Evolutionary conservation across 2,113 vertebrate species (phyloP), one percentile per base, ranked within the genome.

Genomic region (Verasper variegatus): DNA sequence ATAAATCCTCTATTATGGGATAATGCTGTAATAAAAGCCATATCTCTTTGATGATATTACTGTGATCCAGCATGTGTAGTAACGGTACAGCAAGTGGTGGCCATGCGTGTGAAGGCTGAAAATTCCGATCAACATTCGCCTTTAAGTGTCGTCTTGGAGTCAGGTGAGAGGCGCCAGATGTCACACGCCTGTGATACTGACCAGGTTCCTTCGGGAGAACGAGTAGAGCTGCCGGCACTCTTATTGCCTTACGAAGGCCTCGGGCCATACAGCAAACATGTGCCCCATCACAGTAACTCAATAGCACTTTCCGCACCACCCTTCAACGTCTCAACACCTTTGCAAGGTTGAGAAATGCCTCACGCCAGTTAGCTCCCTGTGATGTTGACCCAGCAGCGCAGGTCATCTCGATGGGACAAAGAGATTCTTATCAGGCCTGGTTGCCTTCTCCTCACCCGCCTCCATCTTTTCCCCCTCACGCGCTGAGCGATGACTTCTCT

Each of bases 371-470:
- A 83, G 71, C 79, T 89, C 92, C 85, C 86, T 79, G 74, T 89
- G 88, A 93, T 88, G 89, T 89, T 93, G 92, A 94, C 92, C 93
- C 54, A 68, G 78, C 83, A 76, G 86, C 60, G 56, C 87, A 91
- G 93, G 92, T 94, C 91, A 90, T 91, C 91, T 89, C 86, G 84
- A 85, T 62, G 78, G 83, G 86, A 93, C 92, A 93, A 92, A 93
- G 80, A 93, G 91, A 93, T 93, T 80, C 81, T 86, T 93, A 94
- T 95, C 93, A 85, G 82, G 82, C 56, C 31, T 40, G 24, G 74
- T 72, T 15, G 20, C 17, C 68, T 65, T 74, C 72, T 78, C 26
- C 76, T 73, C 71, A 45, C 71, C 76, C 81, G 63, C 78, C 86
- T 67, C 82, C 71, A 61, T 27, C 78, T 35, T 45, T 64, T 73